phyloP scores from a whole-genome alignment of 2,888 invertebrate genomes.

The Luperina testacea region DNA sequence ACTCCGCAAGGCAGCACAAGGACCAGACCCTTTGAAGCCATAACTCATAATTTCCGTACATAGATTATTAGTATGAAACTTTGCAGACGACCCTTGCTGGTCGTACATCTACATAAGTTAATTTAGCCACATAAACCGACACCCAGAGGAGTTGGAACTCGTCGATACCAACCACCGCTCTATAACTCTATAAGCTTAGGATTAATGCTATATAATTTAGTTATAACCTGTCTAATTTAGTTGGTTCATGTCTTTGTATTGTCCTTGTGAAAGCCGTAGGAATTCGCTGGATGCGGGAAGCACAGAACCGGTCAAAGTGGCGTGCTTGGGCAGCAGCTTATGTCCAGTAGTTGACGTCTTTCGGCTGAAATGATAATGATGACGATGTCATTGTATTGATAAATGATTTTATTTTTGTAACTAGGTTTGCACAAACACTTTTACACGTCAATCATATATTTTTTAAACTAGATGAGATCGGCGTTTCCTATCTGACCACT shows the following conservation, averaged over 20 bases:
- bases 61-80: slow-evolving; percentile 55
- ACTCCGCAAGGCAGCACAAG: neutral
- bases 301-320: too few species aligned
- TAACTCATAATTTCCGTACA: slow-evolving; percentile 57
- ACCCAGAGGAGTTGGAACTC: slow-evolving; percentile 57
- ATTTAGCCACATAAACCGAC: slow-evolving; percentile 60
- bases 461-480: too few species aligned
- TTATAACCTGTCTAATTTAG: neutral
- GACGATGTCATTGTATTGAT: neutral
- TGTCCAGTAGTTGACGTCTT: too few species aligned
- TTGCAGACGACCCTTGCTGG: slow-evolving; percentile 50
- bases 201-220: neutral
- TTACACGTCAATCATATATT: too few species aligned
- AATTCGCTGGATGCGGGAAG: too few species aligned
- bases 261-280: neutral
- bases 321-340: too few species aligned
- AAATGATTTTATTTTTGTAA: too few species aligned
- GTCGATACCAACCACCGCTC: slow-evolving; percentile 48
- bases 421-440: too few species aligned
- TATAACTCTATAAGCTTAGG: slow-evolving; percentile 21
- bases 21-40: slow-evolving; percentile 28
- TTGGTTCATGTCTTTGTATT: neutral
- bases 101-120: slow-evolving; percentile 50
- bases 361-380: too few species aligned
- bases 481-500: too few species aligned